phyloP scores from a whole-genome alignment of 2,113 vertebrate species.

The Anguilla japonica region DNA sequence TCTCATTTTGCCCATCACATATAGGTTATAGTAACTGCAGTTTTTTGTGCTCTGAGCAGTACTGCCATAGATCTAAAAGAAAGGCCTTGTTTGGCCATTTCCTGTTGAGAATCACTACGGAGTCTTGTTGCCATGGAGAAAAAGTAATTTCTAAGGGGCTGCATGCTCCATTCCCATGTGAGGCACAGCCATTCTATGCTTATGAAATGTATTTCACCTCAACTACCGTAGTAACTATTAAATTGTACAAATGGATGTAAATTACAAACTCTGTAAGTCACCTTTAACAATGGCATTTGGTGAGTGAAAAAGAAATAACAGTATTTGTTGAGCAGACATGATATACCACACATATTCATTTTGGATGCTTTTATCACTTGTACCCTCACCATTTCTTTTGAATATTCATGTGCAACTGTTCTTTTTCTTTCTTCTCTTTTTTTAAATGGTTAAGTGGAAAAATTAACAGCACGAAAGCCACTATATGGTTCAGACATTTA shows the following conservation, averaged over 20 bases:
- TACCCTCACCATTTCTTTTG: not conserved
- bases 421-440: not conserved
- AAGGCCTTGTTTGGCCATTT: too few relatives aligned
- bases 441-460: not conserved
- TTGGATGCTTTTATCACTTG: not conserved
- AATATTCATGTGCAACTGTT: slow-evolving; percentile 1
- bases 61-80: too few relatives aligned
- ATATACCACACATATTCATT: not conserved
- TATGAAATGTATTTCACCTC: not conserved
- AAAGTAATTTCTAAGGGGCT: slow-evolving; percentile 44
- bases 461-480: not conserved
- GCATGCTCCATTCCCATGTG: not conserved
- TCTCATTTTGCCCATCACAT: too few relatives aligned
- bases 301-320: not conserved
- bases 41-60: too few relatives aligned
- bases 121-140: slow-evolving; percentile 76
- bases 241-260: not conserved
- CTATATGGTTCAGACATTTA: not conserved
- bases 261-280: not conserved
- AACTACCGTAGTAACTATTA: not conserved
- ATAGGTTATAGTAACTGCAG: too few relatives aligned
- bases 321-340: not conserved
- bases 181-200: not conserved
- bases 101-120: too few relatives aligned
- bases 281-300: not conserved